Conservation (phyloP, 2,113 vertebrate genomes). For the Psittacara wagleri region DNA sequence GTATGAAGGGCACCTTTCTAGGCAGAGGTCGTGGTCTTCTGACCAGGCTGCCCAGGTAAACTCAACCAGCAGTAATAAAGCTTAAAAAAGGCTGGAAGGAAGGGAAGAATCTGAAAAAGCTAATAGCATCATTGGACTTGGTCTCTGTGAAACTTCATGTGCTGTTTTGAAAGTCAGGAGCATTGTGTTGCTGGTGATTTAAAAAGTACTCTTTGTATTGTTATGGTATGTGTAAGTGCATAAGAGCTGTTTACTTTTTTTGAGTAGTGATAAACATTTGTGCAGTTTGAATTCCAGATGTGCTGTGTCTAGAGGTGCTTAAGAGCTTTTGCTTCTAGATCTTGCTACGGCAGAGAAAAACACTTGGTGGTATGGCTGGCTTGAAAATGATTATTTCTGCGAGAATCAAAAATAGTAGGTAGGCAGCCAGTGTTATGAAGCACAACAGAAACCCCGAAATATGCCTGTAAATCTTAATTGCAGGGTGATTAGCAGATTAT, state of each 20-base stretch:
- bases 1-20: neutral
- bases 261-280: neutral
- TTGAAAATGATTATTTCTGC: neutral
- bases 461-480: neutral
- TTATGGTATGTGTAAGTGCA: accelerated
- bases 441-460: neutral
- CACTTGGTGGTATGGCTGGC: neutral
- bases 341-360: accelerated
- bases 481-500: neutral
- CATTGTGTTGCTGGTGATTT: neutral
- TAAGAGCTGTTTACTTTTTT: neutral
- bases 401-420: neutral
- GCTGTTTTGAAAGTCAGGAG: neutral
- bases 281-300: neutral
- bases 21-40: neutral
- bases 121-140: neutral
- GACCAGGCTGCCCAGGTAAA: neutral
- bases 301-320: accelerated
- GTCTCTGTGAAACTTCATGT: neutral
- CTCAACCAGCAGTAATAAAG: neutral
- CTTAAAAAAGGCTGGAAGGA: neutral
- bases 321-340: neutral
- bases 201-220: neutral
- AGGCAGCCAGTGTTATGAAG: neutral
- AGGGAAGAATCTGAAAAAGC: neutral